Evolutionary conservation across 2,113 vertebrate species (phyloP), one percentile per base, ranked within the genome.

Genomic region (Odobenus rosmarus): DNA sequence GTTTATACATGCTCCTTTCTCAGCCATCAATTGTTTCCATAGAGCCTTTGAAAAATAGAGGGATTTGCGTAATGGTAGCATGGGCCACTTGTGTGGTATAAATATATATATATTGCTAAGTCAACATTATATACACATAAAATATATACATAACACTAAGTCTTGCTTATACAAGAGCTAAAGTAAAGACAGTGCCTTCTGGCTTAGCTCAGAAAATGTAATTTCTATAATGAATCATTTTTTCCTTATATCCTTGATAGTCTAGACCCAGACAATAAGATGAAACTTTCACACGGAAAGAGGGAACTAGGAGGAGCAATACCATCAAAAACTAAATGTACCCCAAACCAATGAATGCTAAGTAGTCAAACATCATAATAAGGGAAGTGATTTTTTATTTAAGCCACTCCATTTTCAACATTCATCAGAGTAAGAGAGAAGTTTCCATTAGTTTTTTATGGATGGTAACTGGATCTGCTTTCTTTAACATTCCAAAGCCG

Each of bases 191-290:
- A 98, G 95, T 98, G 98, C 98, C 98, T 98, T 97, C 98, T 98
- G 98, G 98, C 98, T 98, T 98, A 98, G 97, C 88, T 96, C 96
- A 94, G 96, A 93, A 98, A 99, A 98, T 96, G 96, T 98, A 98
- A 98, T 98, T 98, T 98, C 97, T 98, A 81, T 98, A 98, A 98
- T 98, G 98, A 98, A 98, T 96, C 93, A 74, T 97, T 97, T 98
- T 86, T 39, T 39, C 5, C 88, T 84, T 57, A 42, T 96, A 97
- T 95, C 96, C 80, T 93, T 98, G 79, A 96, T 94, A 98, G 59
- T 89, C 96, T 90, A 97, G 82, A 97, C 23, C 57, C 64, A 98
- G 97, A 97, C 94, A 98, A 95, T 87, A 98, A 97, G 36, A 95
- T 74, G 71, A 87, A 98, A 98, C 53, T 97, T 98, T 97, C 77